Conservation (phyloP, 2,888 invertebrate genomes). For the Noctua pronuba region DNA sequence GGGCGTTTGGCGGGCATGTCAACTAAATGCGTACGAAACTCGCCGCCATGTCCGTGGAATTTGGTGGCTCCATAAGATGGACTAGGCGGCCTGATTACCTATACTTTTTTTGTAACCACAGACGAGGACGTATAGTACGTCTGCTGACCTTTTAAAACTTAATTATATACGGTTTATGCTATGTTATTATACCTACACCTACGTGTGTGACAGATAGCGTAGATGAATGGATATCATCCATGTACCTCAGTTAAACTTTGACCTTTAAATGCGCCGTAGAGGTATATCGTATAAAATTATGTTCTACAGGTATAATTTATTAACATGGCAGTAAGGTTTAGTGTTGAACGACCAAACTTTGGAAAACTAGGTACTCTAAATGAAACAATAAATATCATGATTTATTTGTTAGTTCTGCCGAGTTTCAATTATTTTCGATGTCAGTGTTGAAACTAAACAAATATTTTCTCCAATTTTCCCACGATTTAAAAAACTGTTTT, state of each 20-base stretch:
- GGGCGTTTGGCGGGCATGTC: too few species aligned
- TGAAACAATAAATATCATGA: background rate
- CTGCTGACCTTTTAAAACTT: background rate
- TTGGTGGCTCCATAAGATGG: too few species aligned
- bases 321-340: background rate
- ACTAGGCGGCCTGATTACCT: background rate
- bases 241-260: background rate
- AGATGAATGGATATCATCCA: constrained; percentile 11
- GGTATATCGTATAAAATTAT: too few species aligned
- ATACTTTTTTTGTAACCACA: background rate
- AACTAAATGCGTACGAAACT: too few species aligned
- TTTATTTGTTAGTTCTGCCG: background rate
- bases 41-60: too few species aligned
- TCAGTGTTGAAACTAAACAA: background rate
- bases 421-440: background rate
- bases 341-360: background rate
- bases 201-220: background rate
- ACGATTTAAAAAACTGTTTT: background rate
- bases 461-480: background rate
- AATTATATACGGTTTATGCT: too few species aligned
- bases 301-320: background rate
- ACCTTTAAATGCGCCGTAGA: background rate
- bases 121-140: background rate
- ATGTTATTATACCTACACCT: background rate
- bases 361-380: background rate